A percentile compares a stretch with the other conserved stretches of the same genome.
Conservation (phyloP, 92 coral and sea anemone species). For the Actinernus sp. region DNA sequence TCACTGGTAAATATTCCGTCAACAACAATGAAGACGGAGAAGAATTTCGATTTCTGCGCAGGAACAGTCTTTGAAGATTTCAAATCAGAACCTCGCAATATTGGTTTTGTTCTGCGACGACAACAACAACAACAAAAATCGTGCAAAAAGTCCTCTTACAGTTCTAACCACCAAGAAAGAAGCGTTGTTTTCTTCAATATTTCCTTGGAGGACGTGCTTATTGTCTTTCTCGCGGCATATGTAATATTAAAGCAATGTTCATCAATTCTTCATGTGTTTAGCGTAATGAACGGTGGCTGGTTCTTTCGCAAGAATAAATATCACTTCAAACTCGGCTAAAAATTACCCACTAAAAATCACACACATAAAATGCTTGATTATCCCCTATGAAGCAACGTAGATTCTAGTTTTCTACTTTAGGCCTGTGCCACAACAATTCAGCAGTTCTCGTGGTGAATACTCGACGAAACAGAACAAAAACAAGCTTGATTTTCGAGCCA, state of each 20-base stretch:
- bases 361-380: not conserved
- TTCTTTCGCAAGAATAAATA: conserved; percentile 2
- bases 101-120: too few species aligned
- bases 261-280: conserved; percentile 73
- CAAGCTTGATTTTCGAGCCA: not conserved
- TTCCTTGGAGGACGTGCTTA: conserved; percentile 14
- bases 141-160: too few species aligned
- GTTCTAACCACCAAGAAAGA: too few species aligned
- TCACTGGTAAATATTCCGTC: too few species aligned
- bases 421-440: not conserved
- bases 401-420: not conserved
- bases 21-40: too few species aligned
- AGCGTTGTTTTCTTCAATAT: not conserved
- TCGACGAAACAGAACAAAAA: not conserved
- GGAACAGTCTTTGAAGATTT: too few species aligned
- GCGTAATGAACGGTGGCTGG: not conserved
- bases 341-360: not conserved
- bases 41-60: too few species aligned
- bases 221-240: conserved; percentile 48
- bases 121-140: too few species aligned
- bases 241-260: conserved; percentile 86
- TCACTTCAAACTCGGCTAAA: not conserved
- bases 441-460: not conserved
- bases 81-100: too few species aligned
- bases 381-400: not conserved